A percentile compares a stretch with the other conserved stretches of the same genome.
These are phyloP conservation scores for Grapholita molesta DNA, from an alignment of 1,140 invertebrate genomes.

Conservation along the genomic window DNA sequence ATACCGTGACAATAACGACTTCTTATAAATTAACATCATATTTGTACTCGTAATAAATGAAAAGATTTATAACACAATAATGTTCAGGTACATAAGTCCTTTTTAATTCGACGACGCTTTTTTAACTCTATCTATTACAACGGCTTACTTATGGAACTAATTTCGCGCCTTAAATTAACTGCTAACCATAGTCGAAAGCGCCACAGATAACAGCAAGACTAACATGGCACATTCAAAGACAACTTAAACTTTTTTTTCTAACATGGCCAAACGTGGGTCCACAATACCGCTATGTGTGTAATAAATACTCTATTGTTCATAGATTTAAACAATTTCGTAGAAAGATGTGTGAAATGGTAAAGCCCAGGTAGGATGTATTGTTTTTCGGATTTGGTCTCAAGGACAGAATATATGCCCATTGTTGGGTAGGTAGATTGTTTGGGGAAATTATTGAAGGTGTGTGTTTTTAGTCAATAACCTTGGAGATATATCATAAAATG, in stretches of 20 bases:
- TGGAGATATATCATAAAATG: too few species aligned
- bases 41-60: too few species aligned
- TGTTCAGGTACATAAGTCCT: neutral
- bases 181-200: neutral
- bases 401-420: constrained; percentile 1
- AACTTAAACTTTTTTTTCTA: neutral
- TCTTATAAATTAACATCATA: neutral
- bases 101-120: neutral
- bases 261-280: neutral
- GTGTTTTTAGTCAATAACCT: neutral
- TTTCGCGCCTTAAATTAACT: neutral
- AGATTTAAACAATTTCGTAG: constrained; percentile 3
- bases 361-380: constrained; percentile 23
- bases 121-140: neutral
- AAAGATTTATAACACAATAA: too few species aligned
- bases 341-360: constrained; percentile 19
- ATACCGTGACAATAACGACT: neutral
- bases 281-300: constrained; percentile 17
- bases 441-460: neutral
- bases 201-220: neutral
- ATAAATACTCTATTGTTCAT: constrained; percentile 6
- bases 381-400: constrained; percentile 7
- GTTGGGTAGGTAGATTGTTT: neutral
- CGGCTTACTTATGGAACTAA: neutral
- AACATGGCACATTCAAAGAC: neutral